These are phyloP conservation scores for Eupleurogrammus muticus DNA, from an alignment of 2,797 vertebrate species.

Conservation along the genomic window DNA sequence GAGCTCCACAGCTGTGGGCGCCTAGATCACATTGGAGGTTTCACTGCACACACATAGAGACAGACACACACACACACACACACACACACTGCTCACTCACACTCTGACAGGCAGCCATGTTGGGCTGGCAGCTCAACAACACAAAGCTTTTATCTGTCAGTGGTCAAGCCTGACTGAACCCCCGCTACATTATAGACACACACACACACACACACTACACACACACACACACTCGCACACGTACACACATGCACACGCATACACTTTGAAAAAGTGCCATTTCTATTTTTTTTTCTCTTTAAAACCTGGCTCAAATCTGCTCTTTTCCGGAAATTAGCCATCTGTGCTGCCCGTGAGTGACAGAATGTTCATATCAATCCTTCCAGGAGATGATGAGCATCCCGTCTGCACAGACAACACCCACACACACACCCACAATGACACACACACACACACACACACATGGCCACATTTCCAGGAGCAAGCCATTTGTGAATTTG, in stretches of 20 bases:
- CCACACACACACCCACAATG: constrained; percentile 66
- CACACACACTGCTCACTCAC: constrained; percentile 78
- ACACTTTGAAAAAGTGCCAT: constrained; percentile 82
- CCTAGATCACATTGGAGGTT: constrained; percentile 77
- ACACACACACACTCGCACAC: constrained; percentile 25
- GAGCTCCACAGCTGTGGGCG: constrained; percentile 77
- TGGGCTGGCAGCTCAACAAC: constrained; percentile 84
- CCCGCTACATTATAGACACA: constrained; percentile 80
- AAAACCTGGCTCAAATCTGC: constrained; percentile 85
- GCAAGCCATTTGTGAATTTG: constrained; percentile 74
- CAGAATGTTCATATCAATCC: constrained; percentile 87
- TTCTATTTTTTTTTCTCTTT: constrained; percentile 81
- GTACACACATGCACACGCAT: constrained; percentile 40
- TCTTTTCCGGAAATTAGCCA: constrained; percentile 87
- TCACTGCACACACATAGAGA: constrained; percentile 36
- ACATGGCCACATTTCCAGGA: constrained; percentile 68
- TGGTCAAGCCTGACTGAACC: constrained; percentile 85
- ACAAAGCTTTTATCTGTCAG: constrained; percentile 87
- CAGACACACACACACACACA: constrained; percentile 32
- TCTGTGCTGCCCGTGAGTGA: constrained; percentile 85
- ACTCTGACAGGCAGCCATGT: constrained; percentile 84
- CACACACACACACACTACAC: constrained; percentile 48
- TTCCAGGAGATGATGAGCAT: constrained; percentile 85
- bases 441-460: constrained; percentile 46
- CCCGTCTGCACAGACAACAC: constrained; percentile 79